Base-by-base conservation (phyloP, 2,113 vertebrate species). In the Periophthalmus modestus region DNA sequence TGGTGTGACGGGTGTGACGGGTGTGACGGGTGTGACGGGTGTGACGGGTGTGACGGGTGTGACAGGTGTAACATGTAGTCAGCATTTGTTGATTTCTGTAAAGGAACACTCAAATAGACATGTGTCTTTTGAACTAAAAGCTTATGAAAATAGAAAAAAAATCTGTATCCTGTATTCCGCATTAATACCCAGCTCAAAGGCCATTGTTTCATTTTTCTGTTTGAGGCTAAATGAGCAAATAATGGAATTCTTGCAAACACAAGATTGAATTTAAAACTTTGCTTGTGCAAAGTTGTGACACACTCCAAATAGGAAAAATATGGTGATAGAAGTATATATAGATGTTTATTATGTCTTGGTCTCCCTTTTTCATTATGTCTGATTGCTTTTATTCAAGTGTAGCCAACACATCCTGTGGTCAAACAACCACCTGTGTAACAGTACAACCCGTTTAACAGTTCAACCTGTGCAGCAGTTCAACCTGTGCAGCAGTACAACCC, bases 91-190 rank as follows among this genome's bases (percentile, higher is more conserved):
- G 13, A 3, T 47, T 15, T 47, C 3, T 47, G 13, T 52, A 52
- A 52, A 19, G 48, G 16, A 7, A 7, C 48, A 18, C 48, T 52
- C 48, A 52, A 52, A 52, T 52, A 52, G 18, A 18, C 6, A 18
- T 6, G 5, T 52, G 48, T 6, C 46, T 47, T 81, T 75, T 71
- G 75, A 63, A 72, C 75, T 71, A 72, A 65, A 43, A 74, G 73
- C 62, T 71, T 24, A 10, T 74, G 21, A 11, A n/a, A 55, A 11
- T 9, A 74, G 59, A 23, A 66, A 74, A 78, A 68, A 59, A 39
- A 58, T 76, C 48, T 79, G 81, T 71, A 68, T 71, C 36, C 48
- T 19, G 34, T 43, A 78, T 86, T 77, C 71, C 71, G 84, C 79
- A 79, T 83, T 82, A 77, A 79, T 84, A 77, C 68, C 61, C 34